These are phyloP conservation scores for Aptenodytes forsteri DNA, from an alignment of 2,113 vertebrate species.

Conservation along the genomic window DNA sequence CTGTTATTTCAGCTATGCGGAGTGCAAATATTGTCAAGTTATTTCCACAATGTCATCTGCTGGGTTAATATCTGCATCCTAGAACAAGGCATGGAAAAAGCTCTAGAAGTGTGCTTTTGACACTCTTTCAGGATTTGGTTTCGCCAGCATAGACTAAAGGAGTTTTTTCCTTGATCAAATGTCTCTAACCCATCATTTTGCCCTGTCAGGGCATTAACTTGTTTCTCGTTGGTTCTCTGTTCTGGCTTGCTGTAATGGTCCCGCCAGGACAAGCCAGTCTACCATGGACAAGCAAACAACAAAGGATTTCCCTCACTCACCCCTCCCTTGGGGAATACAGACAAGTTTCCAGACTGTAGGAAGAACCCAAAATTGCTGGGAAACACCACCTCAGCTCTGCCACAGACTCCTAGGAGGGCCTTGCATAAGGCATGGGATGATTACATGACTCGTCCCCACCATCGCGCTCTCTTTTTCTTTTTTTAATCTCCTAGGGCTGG, in stretches of 20 bases:
- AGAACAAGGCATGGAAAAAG: background rate
- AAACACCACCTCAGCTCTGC: background rate
- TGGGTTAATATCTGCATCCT: background rate
- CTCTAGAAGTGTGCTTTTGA: background rate
- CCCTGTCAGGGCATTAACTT: background rate
- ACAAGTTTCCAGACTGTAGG: background rate
- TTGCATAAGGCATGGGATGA: background rate
- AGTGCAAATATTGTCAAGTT: background rate
- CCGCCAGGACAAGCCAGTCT: background rate
- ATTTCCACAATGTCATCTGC: background rate
- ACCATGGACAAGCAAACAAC: background rate
- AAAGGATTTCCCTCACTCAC: background rate
- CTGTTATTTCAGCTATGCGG: background rate
- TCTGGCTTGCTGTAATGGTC: background rate
- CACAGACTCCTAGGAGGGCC: background rate
- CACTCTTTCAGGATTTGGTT: background rate
- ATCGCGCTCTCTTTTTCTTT: too few species aligned
- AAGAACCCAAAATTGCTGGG: background rate
- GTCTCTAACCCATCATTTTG: background rate
- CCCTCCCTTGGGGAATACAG: background rate
- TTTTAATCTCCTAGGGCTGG: background rate
- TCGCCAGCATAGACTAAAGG: background rate
- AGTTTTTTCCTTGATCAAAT: background rate
- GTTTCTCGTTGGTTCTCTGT: background rate
- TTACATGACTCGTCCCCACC: background rate